A percentile compares a stretch with the other conserved stretches of the same genome.
phyloP scores from a whole-genome alignment of 35 echinoderm and acorn worm species.

The Nesometra sesokonis region DNA sequence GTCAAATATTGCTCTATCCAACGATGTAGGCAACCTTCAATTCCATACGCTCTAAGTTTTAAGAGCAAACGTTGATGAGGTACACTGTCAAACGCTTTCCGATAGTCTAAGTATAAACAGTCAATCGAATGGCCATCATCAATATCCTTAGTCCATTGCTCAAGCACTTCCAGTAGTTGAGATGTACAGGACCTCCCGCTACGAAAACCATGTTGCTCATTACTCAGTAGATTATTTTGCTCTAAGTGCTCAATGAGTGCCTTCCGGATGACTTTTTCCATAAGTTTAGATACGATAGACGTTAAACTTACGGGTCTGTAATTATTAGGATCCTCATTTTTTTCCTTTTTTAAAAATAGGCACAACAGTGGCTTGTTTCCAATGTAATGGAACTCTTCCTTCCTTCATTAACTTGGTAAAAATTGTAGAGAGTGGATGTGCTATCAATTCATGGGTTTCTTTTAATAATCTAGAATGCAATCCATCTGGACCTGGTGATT shows the following conservation, averaged over 20 bases:
- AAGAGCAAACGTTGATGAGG: background rate
- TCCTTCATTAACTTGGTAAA: slow-evolving; percentile 15
- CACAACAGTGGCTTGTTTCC: slow-evolving; percentile 25
- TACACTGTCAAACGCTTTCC: background rate
- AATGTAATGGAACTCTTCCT: background rate
- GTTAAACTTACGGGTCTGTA: no score
- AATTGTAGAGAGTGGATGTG: background rate
- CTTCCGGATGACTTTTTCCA: no score
- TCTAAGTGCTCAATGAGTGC: no score
- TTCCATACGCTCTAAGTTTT: slow-evolving; percentile 2
- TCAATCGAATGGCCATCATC: background rate
- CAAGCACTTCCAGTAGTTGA: background rate
- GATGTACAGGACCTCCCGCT: no score
- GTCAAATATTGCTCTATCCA: slow-evolving; percentile 19
- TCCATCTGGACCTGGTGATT: slow-evolving; percentile 19
- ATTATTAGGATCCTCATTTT: no score
- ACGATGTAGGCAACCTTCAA: background rate
- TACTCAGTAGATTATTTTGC: no score
- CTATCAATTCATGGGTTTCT: slow-evolving; percentile 5
- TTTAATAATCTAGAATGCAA: slow-evolving; percentile 1
- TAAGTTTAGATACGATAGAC: no score
- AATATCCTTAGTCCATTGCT: background rate
- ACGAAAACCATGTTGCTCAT: no score
- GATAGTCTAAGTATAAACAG: background rate
- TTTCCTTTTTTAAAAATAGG: no score